A percentile compares a stretch with the other conserved stretches of the same genome.
These are phyloP conservation scores for Leptinotarsa rubiginosa DNA, from an alignment of 2,888 invertebrate genomes.

Conservation along the genomic window DNA sequence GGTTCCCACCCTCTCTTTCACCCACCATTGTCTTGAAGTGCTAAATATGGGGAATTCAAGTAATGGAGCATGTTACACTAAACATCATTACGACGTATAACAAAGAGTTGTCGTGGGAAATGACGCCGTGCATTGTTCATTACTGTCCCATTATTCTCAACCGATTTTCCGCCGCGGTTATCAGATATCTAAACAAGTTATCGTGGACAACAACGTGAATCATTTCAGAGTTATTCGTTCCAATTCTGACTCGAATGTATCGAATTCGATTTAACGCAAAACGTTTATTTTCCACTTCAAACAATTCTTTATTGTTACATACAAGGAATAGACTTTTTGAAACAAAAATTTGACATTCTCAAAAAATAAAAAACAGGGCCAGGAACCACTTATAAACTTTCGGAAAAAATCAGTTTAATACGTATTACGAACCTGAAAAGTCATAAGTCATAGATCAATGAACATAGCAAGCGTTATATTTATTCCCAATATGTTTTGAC, in stretches of 20 bases:
- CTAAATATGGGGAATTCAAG: conserved; percentile 29
- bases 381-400: too few species aligned
- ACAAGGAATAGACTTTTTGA: too few species aligned
- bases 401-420: too few species aligned
- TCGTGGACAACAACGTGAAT: not conserved
- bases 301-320: too few species aligned
- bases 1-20: not conserved
- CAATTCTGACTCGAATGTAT: not conserved
- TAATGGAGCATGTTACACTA: conserved; percentile 25
- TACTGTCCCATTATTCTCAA: conserved; percentile 25
- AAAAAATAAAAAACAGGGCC: too few species aligned
- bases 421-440: too few species aligned
- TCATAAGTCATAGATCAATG: too few species aligned
- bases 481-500: too few species aligned
- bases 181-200: conserved; percentile 14
- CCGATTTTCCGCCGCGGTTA: conserved; percentile 26
- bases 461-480: too few species aligned
- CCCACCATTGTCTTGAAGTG: conserved; percentile 22
- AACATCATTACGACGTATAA: conserved; percentile 20
- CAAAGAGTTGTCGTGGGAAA: conserved; percentile 43
- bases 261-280: not conserved
- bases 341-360: too few species aligned
- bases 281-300: too few species aligned
- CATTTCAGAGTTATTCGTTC: not conserved
- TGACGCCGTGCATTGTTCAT: conserved; percentile 40